phyloP scores from a whole-genome alignment of 2,113 vertebrate species.

The Oncorhynchus tshawytscha region DNA sequence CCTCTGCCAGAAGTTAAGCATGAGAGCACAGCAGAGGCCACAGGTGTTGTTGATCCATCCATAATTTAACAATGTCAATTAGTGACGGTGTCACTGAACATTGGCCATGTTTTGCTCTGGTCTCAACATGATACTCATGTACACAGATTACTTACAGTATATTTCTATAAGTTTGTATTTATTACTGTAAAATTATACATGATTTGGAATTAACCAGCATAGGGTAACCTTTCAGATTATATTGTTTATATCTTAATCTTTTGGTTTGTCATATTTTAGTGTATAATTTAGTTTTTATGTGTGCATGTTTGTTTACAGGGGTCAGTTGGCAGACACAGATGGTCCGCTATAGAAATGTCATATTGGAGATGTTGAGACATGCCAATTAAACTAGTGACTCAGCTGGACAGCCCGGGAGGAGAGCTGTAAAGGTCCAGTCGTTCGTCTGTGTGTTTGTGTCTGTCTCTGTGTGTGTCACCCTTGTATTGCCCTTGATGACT shows the following conservation, averaged over 20 bases:
- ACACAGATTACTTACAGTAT: no score
- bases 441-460: neutral
- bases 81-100: no score
- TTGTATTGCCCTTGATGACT: neutral
- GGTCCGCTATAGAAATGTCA: constrained; percentile 62
- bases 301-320: constrained; percentile 14
- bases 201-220: no score
- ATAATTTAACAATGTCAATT: no score
- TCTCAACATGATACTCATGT: no score
- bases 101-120: no score
- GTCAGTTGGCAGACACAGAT: constrained; percentile 60
- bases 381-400: constrained; percentile 40
- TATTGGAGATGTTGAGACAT: constrained; percentile 50
- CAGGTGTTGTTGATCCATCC: neutral
- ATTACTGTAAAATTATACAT: no score
- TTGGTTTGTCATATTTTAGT: neutral
- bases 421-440: constrained; percentile 16
- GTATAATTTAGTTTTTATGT: no score
- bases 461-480: neutral
- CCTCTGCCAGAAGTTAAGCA: no score
- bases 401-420: constrained; percentile 28
- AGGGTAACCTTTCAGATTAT: no score
- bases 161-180: no score
- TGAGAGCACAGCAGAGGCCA: neutral
- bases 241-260: neutral